Evolutionary conservation across 1,140 invertebrate species (phyloP), one percentile per base, ranked within the genome.

Genomic region (Chironomus tepperi): DNA sequence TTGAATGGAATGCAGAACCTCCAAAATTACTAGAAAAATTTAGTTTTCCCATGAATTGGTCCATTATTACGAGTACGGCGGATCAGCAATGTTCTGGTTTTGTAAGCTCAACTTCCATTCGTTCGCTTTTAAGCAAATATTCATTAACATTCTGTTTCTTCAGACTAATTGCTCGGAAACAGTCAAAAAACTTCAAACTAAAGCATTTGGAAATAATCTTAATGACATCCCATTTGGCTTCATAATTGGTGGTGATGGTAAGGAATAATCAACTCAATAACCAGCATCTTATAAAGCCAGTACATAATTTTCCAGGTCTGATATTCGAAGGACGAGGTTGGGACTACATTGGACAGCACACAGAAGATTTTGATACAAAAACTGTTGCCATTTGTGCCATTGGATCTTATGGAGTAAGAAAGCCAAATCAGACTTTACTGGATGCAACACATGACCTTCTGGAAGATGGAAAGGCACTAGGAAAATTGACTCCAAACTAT

Each of bases 31-130:
- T 80, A 9, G 79, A 79, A 12, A 78, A 79, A 1, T 83, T 91
- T 76, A 74, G 76, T 1, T 84, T 83, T 7, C 90, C 92, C 1
- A 88, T 91, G 0, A 86, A 88, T 0, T 90, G 87, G 75, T 90
- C 92, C 1, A 89, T 94, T 75, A 90, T 93, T 73, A 91, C 92
- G 82, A 91, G 16, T 7, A 70, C 9, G 7, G n/a, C n/a, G 3
- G 9, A n/a, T 0, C 65, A 15, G 19, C 19, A 12, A 10, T 70
- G 65, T 70, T 19, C 0, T 70, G 18, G 18, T 2, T 70, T 70
- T 18, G 65, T 70, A 21, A 19, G 65, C n/a, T n/a, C n/a, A n/a
- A n/a, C n/a, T n/a, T n/a, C n/a, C n/a, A n/a, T n/a, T n/a, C n/a
- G n/a, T n/a, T n/a, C n/a, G n/a, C n/a, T n/a, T n/a, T n/a, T n/a